A percentile compares a stretch with the other conserved stretches of the same genome.
These are phyloP conservation scores for Neodiprion lecontei DNA, from an alignment of 1,140 invertebrate species.

Conservation along the genomic window DNA sequence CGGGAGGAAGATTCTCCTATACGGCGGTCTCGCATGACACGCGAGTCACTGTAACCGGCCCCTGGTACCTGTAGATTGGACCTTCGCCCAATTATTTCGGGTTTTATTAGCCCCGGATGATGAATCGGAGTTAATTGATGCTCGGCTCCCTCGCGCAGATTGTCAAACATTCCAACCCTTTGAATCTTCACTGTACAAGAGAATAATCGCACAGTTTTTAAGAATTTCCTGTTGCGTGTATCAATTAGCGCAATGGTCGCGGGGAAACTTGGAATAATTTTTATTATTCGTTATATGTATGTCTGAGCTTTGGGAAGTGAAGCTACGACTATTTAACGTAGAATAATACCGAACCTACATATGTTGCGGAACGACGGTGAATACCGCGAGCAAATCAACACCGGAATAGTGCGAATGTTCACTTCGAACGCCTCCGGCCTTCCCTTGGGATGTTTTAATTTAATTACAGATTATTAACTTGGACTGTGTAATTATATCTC, in stretches of 20 bases:
- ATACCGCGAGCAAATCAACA: not conserved
- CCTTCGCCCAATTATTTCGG: not conserved
- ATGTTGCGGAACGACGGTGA: no score
- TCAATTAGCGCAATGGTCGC: no score
- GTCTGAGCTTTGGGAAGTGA: no score
- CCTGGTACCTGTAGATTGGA: not conserved
- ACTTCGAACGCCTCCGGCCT: slow-evolving; percentile 21
- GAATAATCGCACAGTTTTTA: no score
- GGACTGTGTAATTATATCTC: slow-evolving; percentile 40
- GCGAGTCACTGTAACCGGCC: not conserved
- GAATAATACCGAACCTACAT: no score
- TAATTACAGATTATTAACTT: slow-evolving; percentile 46
- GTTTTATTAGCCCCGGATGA: slow-evolving; percentile 9
- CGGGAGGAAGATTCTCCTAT: not conserved
- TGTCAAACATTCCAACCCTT: no score
- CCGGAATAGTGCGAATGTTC: not conserved
- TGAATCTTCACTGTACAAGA: no score
- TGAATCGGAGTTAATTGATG: slow-evolving; percentile 1
- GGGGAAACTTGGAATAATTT: no score
- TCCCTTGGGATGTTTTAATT: slow-evolving; percentile 40
- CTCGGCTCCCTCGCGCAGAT: not conserved
- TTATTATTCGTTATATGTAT: no score
- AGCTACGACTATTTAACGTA: no score
- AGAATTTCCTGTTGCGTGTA: no score
- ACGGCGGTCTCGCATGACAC: not conserved